Evolutionary conservation across 2,888 invertebrate genomes (phyloP), one percentile per base, ranked within the genome.

Genomic region (Hirudinaria manillensis): DNA sequence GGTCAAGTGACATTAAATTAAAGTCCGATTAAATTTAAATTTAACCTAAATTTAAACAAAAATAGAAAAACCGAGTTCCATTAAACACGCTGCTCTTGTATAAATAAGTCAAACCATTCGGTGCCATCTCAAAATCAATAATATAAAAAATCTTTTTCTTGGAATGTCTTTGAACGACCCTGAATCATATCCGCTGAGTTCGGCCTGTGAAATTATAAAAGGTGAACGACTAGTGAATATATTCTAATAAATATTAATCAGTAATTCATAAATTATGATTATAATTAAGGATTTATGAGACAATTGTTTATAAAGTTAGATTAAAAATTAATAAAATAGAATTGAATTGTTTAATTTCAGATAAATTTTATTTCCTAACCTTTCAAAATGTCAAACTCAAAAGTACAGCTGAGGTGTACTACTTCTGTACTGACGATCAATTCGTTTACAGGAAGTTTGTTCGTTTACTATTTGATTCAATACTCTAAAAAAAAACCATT

Each of bases 391-490:
- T 68, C 21, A 68, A 55, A 34, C 27, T 70, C 27, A 53, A 56
- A 36, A 75, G 68, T 34, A 55, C 68, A 24, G 24, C 70, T 4
- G 51, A 75, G n/a, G 45, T 70, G 32, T 92, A 93, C 84, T 94
- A 93, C 84, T 95, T 96, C 84, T 90, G 89, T 83, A 91, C 93
- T 75, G 95, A 96, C 86, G 91, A 92, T 83, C 92, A 94, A 83
- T 89, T 94, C 79, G 89, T 92, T 70, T 96, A 96, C 88, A 93
- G 94, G 85, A 94, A 92, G 86, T 86, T 81, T 83, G 84, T 83
- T 7, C 61, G 21, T 61, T 16, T 53, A 53, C 16, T 19, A 53
- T 53, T n/a, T 19, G n/a, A 16, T 19, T 53, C 21, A 21, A 21
- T 53, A 16, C 13, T 61, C 27, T 61, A 27, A 61, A 67, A 24